Evolutionary conservation across 2,888 invertebrate genomes (phyloP).

Genomic region (Epirrhoe alternata): DNA sequence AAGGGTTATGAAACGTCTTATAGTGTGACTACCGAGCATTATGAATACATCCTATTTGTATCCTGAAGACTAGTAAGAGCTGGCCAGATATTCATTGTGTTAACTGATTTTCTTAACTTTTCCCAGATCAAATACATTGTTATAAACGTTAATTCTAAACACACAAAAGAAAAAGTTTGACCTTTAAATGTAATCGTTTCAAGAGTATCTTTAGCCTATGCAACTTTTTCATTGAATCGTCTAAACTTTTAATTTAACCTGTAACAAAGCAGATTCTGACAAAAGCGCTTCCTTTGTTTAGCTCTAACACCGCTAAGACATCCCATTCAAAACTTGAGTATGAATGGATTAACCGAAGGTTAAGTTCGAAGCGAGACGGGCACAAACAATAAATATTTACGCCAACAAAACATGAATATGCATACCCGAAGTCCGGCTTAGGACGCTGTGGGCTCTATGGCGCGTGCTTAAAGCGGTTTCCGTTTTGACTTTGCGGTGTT

Average conservation of each 20-base stretch:
- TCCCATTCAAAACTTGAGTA: conserved; percentile 22
- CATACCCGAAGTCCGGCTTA: conserved; percentile 42
- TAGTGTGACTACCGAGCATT: no score
- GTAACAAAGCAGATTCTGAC: conserved; percentile 1
- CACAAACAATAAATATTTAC: conserved; percentile 49
- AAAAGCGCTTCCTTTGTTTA: conserved; percentile 14
- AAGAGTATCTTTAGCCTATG: conserved; percentile 11
- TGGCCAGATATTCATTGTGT: neutral
- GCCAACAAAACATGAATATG: conserved; percentile 52
- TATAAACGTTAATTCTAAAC: neutral
- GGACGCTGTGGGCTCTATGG: conserved; percentile 6
- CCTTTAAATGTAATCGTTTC: conserved; percentile 17
- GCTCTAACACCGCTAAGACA: conserved; percentile 9
- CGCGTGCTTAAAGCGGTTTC: conserved; percentile 2
- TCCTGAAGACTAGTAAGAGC: no score
- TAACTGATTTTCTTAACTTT: neutral
- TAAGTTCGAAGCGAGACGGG: conserved; percentile 43
- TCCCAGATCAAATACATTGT: neutral
- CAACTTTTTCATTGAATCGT: conserved; percentile 15
- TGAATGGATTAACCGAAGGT: conserved; percentile 35
- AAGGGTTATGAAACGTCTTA: no score
- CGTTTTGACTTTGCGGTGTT: conserved; percentile 1
- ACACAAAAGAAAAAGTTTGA: conserved; percentile 10
- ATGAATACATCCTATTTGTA: no score
- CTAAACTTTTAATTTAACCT: conserved; percentile 19